Evolutionary conservation across 37 sponge, comb jelly and placozoan species (phyloP).

Genomic region (Spongia lamella): DNA sequence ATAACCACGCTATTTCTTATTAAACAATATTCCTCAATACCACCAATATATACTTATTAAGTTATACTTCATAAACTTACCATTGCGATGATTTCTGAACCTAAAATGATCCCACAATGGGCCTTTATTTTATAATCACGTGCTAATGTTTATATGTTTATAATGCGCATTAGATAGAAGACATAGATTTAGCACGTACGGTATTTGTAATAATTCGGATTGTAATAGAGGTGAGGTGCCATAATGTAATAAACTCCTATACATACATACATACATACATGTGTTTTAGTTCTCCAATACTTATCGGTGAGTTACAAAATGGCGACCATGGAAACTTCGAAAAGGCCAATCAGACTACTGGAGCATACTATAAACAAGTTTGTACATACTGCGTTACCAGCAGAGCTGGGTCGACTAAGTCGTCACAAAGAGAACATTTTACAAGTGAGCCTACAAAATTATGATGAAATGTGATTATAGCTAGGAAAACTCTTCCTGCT

Average conservation of each 20-base stretch:
- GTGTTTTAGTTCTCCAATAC: too few species aligned
- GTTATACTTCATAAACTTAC: neutral
- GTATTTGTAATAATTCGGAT: too few species aligned
- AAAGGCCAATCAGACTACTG: conserved; percentile 36
- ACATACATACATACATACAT: neutral
- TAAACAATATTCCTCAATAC: neutral
- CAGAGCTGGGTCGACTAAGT: conserved; percentile 42
- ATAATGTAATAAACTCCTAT: neutral
- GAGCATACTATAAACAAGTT: conserved; percentile 20
- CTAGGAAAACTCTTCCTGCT: too few species aligned
- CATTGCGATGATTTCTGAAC: too few species aligned
- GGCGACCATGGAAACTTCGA: too few species aligned
- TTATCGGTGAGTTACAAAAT: too few species aligned
- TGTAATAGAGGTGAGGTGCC: too few species aligned
- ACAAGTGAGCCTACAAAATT: neutral
- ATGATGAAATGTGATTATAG: too few species aligned
- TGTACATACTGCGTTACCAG: conserved; percentile 46
- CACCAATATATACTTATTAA: neutral
- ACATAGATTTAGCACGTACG: too few species aligned
- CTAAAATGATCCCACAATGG: neutral
- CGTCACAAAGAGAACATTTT: conserved; percentile 52
- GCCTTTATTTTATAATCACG: conserved; percentile 2
- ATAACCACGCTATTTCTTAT: neutral
- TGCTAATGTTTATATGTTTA: neutral
- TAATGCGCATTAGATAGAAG: neutral